Conservation (phyloP, 2,113 vertebrate genomes). For the Xenopus tropicalis region DNA sequence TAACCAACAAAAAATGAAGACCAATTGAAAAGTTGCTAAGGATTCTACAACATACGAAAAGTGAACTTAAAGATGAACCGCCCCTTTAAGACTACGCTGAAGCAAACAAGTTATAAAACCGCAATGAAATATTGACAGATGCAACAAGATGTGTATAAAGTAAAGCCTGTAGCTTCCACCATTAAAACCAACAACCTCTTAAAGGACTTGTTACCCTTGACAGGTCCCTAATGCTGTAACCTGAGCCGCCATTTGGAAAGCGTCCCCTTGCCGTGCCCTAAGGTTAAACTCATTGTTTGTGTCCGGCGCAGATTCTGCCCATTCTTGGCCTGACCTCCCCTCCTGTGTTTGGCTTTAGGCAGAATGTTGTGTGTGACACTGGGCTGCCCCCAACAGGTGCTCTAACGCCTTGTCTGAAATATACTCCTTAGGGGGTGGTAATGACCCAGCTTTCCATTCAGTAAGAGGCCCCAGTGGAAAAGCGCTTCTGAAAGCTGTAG, state of each 20-base stretch:
- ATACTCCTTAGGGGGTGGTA: constrained; percentile 10
- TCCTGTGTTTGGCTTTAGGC: not conserved
- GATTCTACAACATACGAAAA: no score
- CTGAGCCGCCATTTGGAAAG: not conserved
- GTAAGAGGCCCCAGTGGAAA: not conserved
- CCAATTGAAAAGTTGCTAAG: no score
- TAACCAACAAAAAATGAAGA: no score
- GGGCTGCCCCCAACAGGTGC: constrained; percentile 23
- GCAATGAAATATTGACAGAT: no score
- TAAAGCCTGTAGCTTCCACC: not conserved
- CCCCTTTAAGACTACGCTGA: no score
- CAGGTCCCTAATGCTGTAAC: constrained; percentile 21
- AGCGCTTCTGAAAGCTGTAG: no score
- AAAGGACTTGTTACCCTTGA: constrained; percentile 14
- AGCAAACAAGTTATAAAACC: no score
- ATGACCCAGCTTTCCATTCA: not conserved
- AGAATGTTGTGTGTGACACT: not conserved
- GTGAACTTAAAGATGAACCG: no score
- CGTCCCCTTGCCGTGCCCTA: constrained; percentile 10
- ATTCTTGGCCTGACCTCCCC: constrained; percentile 6
- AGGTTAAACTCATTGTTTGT: constrained; percentile 43
- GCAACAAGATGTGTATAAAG: no score
- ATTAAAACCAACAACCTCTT: not conserved
- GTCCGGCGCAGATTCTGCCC: constrained; percentile 3
- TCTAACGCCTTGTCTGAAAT: not conserved